Percentiles rank a stretch among this genome's conserved stretches.
Evolutionary conservation across 2,113 vertebrate species (phyloP).

Genomic region (Lichenostomus cassidix): DNA sequence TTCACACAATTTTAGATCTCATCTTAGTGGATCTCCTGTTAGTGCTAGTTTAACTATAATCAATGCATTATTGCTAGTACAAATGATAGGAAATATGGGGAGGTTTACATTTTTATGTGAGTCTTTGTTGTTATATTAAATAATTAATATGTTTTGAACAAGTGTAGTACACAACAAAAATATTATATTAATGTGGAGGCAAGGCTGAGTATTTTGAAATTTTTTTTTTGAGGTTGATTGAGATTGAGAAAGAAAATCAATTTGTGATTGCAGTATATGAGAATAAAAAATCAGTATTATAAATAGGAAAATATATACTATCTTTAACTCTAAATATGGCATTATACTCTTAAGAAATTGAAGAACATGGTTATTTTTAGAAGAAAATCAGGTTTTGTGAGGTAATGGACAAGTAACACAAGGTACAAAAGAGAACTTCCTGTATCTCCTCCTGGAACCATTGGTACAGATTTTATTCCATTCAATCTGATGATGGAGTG

Average conservation of each 20-base stretch:
- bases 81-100: background rate
- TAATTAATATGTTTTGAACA: background rate
- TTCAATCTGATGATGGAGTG: background rate
- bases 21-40: background rate
- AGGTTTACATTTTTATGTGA: background rate
- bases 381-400: background rate
- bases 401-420: background rate
- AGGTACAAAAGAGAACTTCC: background rate
- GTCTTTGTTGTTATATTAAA: background rate
- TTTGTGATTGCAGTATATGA: background rate
- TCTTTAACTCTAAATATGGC: background rate
- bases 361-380: background rate
- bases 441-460: background rate
- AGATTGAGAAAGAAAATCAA: background rate
- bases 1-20: background rate
- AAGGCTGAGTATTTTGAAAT: background rate
- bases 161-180: background rate
- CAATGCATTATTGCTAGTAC: background rate
- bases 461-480: background rate
- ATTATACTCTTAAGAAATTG: background rate
- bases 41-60: background rate
- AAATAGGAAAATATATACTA: background rate
- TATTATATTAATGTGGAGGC: background rate
- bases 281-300: background rate
- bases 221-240: background rate